These are phyloP conservation scores for Etheostoma spectabile DNA, from an alignment of 2,113 vertebrate species.

Conservation along the genomic window DNA sequence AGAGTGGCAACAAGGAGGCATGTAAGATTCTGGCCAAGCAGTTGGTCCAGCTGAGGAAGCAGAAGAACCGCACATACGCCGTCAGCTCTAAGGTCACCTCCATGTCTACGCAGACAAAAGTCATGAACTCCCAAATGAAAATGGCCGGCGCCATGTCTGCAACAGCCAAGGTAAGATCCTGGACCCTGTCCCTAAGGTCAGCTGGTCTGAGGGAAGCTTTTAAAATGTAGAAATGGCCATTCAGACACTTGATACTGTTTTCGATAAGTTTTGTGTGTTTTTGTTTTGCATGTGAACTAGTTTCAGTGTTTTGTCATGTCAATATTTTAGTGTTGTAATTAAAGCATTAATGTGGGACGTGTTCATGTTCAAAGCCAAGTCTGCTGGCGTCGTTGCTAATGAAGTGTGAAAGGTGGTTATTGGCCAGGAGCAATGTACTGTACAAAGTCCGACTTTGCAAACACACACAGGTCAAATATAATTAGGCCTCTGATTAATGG, in stretches of 20 bases:
- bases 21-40: conserved; percentile 97
- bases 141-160: conserved; percentile 98
- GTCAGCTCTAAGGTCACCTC: conserved; percentile 98
- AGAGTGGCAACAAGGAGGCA: conserved; percentile 95
- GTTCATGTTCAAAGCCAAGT: conserved; percentile 44
- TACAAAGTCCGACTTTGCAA: conserved; percentile 45
- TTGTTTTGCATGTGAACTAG: conserved; percentile 16
- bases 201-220: not conserved
- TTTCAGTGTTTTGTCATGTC: conserved; percentile 23
- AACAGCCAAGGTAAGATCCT: conserved; percentile 89
- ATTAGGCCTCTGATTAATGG: conserved; percentile 74
- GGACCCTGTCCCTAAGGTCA: not conserved
- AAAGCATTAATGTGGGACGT: conserved; percentile 48
- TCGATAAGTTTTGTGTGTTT: not conserved
- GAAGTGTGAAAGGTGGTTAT: conserved; percentile 59
- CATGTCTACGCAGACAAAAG: conserved; percentile 95
- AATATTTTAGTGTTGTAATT: conserved; percentile 45
- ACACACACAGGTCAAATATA: conserved; percentile 67
- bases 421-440: conserved; percentile 47
- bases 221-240: not conserved
- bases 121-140: conserved; percentile 99
- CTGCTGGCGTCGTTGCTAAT: conserved; percentile 51
- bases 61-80: conserved; percentile 95
- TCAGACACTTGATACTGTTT: not conserved
- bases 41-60: conserved; percentile 93